These are phyloP conservation scores for Halichoeres trimaculatus DNA, from an alignment of 2,113 vertebrate genomes.

Conservation along the genomic window DNA sequence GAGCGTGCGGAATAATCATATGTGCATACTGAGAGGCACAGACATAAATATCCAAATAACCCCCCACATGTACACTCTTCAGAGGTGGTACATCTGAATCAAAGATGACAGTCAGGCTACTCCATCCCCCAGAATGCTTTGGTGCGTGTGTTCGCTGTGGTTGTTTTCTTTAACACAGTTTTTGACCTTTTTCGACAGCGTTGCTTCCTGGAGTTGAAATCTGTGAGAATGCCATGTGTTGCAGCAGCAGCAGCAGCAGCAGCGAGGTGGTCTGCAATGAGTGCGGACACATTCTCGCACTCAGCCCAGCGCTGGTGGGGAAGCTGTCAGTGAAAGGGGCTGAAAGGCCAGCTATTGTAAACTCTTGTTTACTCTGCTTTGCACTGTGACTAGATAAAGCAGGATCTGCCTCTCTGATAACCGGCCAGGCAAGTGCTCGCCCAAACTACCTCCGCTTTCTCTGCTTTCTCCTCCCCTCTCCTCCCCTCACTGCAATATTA, in stretches of 20 bases:
- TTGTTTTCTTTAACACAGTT: slow-evolving; percentile 71
- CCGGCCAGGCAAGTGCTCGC: slow-evolving; percentile 63
- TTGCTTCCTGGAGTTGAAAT: slow-evolving; percentile 54
- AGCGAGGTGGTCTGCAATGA: slow-evolving; percentile 46
- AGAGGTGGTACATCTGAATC: slow-evolving; percentile 66
- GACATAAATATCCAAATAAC: slow-evolving; percentile 70
- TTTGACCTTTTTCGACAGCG: slow-evolving; percentile 65
- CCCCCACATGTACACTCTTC: slow-evolving; percentile 52
- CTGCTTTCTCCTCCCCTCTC: slow-evolving; percentile 50
- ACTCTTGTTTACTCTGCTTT: slow-evolving; percentile 77
- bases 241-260: slow-evolving; percentile 42
- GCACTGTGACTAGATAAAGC: slow-evolving; percentile 74
- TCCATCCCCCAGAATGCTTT: slow-evolving; percentile 73
- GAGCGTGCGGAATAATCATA: slow-evolving; percentile 68
- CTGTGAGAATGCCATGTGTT: slow-evolving; percentile 50
- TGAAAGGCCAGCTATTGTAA: slow-evolving; percentile 72
- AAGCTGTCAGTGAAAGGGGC: slow-evolving; percentile 56
- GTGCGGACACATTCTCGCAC: slow-evolving; percentile 59
- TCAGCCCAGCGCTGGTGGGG: slow-evolving; percentile 46
- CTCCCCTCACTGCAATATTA: slow-evolving; percentile 72
- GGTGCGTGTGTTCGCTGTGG: slow-evolving; percentile 52
- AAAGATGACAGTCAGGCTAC: slow-evolving; percentile 69
- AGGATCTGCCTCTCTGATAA: slow-evolving; percentile 75
- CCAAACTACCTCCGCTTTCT: slow-evolving; percentile 49
- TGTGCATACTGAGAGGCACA: slow-evolving; percentile 68